Conservation (phyloP, 2,888 invertebrate genomes). For the Melitaea athalia region DNA sequence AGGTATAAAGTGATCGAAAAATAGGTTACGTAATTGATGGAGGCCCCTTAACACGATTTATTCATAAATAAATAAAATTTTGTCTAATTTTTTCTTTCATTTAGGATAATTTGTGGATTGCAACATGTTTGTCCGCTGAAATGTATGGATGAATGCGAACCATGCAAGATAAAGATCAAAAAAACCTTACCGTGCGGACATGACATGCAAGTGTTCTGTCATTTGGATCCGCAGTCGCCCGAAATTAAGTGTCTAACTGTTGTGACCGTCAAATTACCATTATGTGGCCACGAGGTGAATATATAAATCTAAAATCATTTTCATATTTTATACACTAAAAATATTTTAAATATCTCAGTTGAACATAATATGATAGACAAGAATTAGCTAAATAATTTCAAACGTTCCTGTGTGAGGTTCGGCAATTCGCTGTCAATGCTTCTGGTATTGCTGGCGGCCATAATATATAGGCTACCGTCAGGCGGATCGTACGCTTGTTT, state of each 20-base stretch:
- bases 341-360: no score
- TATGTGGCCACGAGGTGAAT: slow-evolving; percentile 65
- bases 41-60: background rate
- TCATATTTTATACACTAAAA: no score
- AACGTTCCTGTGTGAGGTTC: no score
- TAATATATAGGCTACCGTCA: no score
- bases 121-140: slow-evolving; percentile 75
- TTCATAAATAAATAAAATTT: slow-evolving; percentile 31
- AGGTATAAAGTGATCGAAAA: no score
- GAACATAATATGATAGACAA: background rate
- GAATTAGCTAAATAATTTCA: no score
- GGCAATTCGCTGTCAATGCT: no score
- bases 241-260: slow-evolving; percentile 52
- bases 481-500: no score
- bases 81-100: background rate
- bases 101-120: slow-evolving; percentile 71
- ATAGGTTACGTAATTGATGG: no score
- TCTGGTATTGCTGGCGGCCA: no score
- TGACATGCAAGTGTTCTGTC: slow-evolving; percentile 65
- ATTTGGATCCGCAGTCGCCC: slow-evolving; percentile 62
- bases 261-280: slow-evolving; percentile 53
- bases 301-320: no score
- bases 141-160: slow-evolving; percentile 72
- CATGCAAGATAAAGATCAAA: slow-evolving; percentile 65
- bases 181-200: slow-evolving; percentile 79